Evolutionary conservation across 2,797 vertebrate species (phyloP), one percentile per base, ranked within the genome.

Genomic region (Gambusia yucatana): DNA sequence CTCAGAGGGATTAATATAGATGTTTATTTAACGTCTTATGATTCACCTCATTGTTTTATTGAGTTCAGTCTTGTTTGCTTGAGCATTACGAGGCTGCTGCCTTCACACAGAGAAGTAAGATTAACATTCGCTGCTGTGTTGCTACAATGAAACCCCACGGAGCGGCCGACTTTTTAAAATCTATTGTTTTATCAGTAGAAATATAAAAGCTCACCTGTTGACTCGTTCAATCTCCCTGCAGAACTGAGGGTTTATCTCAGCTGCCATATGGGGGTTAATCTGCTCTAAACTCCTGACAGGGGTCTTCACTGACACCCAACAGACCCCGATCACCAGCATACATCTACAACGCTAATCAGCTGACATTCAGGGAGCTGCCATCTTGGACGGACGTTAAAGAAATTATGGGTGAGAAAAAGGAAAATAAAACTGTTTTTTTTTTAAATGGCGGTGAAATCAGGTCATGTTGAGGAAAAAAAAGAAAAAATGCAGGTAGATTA

Each of bases 201-300:
- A 47, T 6, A 41, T n/a, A 73, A 22, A 73, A 52, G 75, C 79
- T 87, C 86, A 94, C 92, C 91, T 93, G 88, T 83, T 82, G 78
- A 81, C 86, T 67, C 48, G 79, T 25, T 81, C 77, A 20, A 36
- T n/a, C 63, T 71, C 7, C 39, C 1, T 3, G 25, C 7, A 55
- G 36, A 79, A 70, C 79, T 43, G 50, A 57, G 77, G 86, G 70
- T 88, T 91, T 86, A 84, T 82, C 76, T 83, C 65, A 61, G 79
- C 14, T 28, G 55, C 72, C 87, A 91, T 81, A 90, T 81, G 85
- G 84, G 78, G 70, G 75, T 88, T 91, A 92, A 89, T 81, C 87
- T 77, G 76, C 50, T 69, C 61, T 86, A 82, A 92, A 87, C 71
- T 78, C 85, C 39, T 87, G 17, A 85, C 30, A 61, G 79, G 86